Base-by-base conservation (phyloP, 2,113 vertebrate genomes). In the Apus apus region DNA sequence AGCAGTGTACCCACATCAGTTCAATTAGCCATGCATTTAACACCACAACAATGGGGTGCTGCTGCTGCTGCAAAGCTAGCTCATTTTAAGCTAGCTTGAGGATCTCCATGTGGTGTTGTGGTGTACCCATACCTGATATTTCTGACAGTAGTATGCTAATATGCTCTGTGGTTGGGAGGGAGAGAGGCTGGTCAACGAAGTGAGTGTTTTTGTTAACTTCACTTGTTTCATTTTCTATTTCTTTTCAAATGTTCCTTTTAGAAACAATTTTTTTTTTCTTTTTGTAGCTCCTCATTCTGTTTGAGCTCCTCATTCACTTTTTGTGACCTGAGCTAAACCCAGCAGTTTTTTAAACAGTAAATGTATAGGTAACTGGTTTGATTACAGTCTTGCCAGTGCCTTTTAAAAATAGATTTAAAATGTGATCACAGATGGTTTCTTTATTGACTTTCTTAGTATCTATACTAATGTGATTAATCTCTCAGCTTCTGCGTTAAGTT, bases 71-170 rank as follows among this genome's bases (percentile, higher is more conserved):
- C 90, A 79, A 53, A 88, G 66, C 32, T 78, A 40, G 58, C 58
- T 86, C 22, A 1, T 43, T 50, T 85, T n/a, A 70, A 5, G 43
- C 34, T 43, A 0, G 1, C 5, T 0, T 66, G 75, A 46, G 56
- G 29, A 15, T 48, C 27, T 70, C 43, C 12, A 23, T 1, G 1
- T 53, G 76, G n/a, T 65, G 15, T 4, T 79, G 64, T 26, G 58
- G 54, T 89, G 43, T 82, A 64, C 74, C 82, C 27, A 6, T 79
- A 56, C 11, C 58, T 71, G 56, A 0, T 62, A 20, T 51, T 90
- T 90, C 60, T 76, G 25, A 32, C 17, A 19, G 65, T 20, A 45
- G 8, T 18, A 36, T 17, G 32, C 34, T 56, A 48, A 16, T 32
- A 9, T 5, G 16, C 26, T 76, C 25, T 91, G 57, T 68, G 75